Conservation (phyloP, 2,888 invertebrate genomes). For the Nemurella pictetii region DNA sequence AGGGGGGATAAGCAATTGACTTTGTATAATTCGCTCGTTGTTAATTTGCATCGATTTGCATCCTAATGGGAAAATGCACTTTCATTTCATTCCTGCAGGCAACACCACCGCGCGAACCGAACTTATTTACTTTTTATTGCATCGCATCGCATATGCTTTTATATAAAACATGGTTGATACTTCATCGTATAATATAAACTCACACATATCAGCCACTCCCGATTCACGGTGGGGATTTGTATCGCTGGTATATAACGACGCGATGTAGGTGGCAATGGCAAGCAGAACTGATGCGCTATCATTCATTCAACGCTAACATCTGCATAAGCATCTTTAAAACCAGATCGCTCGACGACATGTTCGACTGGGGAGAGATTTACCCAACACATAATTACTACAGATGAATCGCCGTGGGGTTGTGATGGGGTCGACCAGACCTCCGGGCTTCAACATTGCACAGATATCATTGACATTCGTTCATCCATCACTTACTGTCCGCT, state of each 20-base stretch:
- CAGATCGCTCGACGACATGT: neutral
- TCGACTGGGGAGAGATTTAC: neutral
- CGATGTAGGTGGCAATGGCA: neutral
- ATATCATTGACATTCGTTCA: neutral
- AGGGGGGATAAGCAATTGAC: neutral
- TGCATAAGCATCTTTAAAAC: neutral
- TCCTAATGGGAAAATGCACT: neutral
- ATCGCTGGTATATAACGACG: too few relatives aligned
- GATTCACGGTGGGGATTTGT: neutral
- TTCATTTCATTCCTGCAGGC: neutral
- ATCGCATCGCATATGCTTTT: neutral
- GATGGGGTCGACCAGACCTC: neutral
- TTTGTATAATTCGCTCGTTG: neutral
- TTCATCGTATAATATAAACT: neutral
- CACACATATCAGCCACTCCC: neutral
- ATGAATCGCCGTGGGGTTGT: neutral
- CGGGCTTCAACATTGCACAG: neutral
- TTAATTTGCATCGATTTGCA: neutral
- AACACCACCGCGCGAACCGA: neutral
- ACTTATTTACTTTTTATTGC: too few relatives aligned
- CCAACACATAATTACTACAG: neutral
- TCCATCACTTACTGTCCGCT: conserved; percentile 3
- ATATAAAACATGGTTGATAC: neutral
- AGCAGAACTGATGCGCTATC: neutral
- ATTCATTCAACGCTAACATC: neutral